phyloP scores from a whole-genome alignment of 2,888 invertebrate genomes.

The Latrodectus elegans region DNA sequence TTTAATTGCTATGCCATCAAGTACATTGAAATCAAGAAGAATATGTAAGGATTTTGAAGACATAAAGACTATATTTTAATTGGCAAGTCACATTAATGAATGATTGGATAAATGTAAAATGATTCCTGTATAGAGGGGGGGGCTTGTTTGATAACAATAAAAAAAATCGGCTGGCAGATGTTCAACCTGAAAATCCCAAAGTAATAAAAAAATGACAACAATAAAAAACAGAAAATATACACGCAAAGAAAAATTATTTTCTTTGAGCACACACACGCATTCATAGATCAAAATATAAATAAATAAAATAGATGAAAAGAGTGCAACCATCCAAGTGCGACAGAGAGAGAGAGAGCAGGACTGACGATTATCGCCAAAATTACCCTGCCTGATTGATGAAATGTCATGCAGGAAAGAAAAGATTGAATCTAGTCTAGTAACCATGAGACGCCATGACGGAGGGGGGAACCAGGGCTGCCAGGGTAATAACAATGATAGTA shows the following conservation, averaged over 20 bases:
- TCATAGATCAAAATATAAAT: slow-evolving; percentile 69
- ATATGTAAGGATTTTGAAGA: too few species aligned
- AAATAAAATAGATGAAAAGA: slow-evolving; percentile 54
- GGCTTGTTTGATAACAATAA: slow-evolving; percentile 7
- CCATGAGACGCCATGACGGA: slow-evolving; percentile 1
- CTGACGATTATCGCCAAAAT: slow-evolving; percentile 68
- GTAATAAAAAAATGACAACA: neutral
- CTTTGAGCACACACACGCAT: slow-evolving; percentile 37
- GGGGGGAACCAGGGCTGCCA: slow-evolving; percentile 4
- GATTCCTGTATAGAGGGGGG: slow-evolving; percentile 56
- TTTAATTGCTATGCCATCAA: too few species aligned
- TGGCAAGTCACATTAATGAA: too few species aligned
- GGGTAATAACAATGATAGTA: slow-evolving; percentile 58
- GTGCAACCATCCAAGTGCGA: slow-evolving; percentile 60
- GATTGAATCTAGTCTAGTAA: slow-evolving; percentile 44
- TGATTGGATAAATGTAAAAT: slow-evolving; percentile 40
- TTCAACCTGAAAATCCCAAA: slow-evolving; percentile 58
- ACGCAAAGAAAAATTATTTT: slow-evolving; percentile 12
- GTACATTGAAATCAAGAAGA: too few species aligned
- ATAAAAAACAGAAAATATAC: slow-evolving; percentile 7
- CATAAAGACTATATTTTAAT: too few species aligned
- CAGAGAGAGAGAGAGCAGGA: slow-evolving; percentile 40
- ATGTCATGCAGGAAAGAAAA: slow-evolving; percentile 63
- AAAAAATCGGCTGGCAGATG: slow-evolving; percentile 57
- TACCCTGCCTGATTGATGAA: slow-evolving; percentile 69